A percentile compares a stretch with the other conserved stretches of the same genome.
These are phyloP conservation scores for Pseudois nayaur DNA, from an alignment of 2,113 vertebrate species.

Conservation along the genomic window DNA sequence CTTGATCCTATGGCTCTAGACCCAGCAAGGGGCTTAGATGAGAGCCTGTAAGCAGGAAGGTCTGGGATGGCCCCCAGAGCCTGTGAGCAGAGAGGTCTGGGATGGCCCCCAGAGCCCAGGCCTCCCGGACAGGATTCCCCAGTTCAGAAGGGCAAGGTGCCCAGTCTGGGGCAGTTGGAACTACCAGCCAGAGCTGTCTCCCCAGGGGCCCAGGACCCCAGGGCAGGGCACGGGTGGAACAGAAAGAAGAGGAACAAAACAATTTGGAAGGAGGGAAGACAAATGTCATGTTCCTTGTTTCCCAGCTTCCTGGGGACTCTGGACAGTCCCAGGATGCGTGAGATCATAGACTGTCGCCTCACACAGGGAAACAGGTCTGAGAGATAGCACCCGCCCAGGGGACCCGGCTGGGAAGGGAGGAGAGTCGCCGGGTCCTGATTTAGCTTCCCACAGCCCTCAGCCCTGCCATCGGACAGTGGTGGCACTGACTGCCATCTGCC, in stretches of 20 bases:
- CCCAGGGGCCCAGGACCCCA: not conserved
- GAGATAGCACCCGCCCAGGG: not conserved
- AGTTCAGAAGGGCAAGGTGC: not conserved
- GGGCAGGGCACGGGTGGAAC: not conserved
- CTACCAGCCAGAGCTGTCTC: not conserved
- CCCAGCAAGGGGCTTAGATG: not conserved
- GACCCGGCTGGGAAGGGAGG: not conserved
- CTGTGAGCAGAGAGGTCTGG: not conserved
- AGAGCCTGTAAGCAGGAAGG: not conserved
- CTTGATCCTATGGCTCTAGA: not conserved
- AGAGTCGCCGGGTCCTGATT: not conserved
- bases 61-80: not conserved
- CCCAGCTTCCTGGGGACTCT: not conserved
- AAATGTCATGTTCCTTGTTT: not conserved
- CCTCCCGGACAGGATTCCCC: not conserved
- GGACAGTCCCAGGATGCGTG: not conserved
- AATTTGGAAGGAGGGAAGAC: not conserved
- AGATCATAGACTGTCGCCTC: not conserved
- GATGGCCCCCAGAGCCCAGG: not conserved
- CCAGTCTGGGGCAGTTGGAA: not conserved
- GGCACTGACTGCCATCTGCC: not conserved
- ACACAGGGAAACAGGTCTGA: not conserved
- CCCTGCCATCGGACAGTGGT: not conserved
- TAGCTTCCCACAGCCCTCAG: not conserved
- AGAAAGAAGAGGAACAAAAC: not conserved